Evolutionary conservation across 2,888 invertebrate genomes (phyloP).

Genomic region (Cheilosia scutellata): DNA sequence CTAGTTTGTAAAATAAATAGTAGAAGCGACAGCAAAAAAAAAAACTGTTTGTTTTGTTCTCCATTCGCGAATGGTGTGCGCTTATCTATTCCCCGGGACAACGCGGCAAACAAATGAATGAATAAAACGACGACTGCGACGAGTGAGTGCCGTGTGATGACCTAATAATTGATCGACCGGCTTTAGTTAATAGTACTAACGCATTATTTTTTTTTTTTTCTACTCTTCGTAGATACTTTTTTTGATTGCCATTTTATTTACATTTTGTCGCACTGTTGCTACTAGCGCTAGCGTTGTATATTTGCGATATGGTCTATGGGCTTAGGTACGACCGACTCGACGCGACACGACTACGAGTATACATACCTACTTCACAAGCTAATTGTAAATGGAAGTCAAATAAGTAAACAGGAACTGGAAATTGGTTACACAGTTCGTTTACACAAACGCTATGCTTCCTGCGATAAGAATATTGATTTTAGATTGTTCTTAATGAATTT

Average conservation of each 20-base stretch:
- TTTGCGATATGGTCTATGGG: too few relatives aligned
- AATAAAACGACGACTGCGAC: conserved; percentile 16
- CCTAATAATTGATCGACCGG: conserved; percentile 71
- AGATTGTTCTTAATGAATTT: conserved; percentile 76
- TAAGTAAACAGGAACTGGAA: conserved; percentile 74
- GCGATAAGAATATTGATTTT: conserved; percentile 76
- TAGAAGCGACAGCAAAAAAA: conserved; percentile 40
- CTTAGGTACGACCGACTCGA: too few relatives aligned
- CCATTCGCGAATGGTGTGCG: conserved; percentile 45
- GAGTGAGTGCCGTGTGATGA: conserved; percentile 58
- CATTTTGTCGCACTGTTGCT: neutral
- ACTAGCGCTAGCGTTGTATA: neutral
- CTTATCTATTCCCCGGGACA: conserved; percentile 23
- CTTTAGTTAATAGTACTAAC: conserved; percentile 57
- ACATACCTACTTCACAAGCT: conserved; percentile 37
- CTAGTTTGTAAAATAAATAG: conserved; percentile 60
- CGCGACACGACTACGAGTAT: neutral
- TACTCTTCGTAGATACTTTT: conserved; percentile 6
- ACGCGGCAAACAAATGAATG: conserved; percentile 30
- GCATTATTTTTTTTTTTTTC: conserved; percentile 42
- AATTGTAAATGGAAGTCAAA: conserved; percentile 74
- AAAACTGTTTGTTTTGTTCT: conserved; percentile 56
- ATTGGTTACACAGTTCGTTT: conserved; percentile 72
- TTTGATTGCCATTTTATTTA: conserved; percentile 15
- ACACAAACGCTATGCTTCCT: conserved; percentile 69